phyloP scores from a whole-genome alignment of 2,797 vertebrate species.

The Oophaga sylvatica region DNA sequence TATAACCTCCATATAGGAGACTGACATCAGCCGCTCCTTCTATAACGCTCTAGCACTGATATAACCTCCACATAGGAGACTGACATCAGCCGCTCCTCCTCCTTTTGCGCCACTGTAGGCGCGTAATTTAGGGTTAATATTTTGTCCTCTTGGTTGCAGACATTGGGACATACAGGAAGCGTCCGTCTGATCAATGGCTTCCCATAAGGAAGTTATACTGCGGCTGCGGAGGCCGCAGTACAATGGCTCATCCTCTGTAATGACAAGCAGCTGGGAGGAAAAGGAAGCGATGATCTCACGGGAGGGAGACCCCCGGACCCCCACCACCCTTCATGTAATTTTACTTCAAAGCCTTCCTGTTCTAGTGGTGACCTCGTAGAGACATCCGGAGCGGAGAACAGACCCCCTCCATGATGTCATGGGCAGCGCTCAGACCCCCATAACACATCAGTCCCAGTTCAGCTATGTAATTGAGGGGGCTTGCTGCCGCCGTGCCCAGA shows the following conservation, averaged over 20 bases:
- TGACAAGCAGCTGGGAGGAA: conserved; percentile 34
- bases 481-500: background rate
- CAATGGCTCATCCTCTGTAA: conserved; percentile 6
- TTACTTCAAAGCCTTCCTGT: conserved; percentile 39
- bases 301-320: background rate
- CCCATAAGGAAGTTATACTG: background rate
- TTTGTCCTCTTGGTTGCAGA: too few species aligned
- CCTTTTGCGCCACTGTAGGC: too few species aligned
- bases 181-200: background rate
- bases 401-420: conserved; percentile 17
- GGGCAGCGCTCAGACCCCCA: too few species aligned
- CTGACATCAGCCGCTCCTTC: too few species aligned
- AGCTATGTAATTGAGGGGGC: too few species aligned
- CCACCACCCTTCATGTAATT: background rate
- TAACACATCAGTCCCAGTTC: background rate
- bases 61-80: too few species aligned
- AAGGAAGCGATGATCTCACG: conserved; percentile 38
- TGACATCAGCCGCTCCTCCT: too few species aligned
- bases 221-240: background rate
- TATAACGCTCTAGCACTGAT: too few species aligned
- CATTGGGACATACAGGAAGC: too few species aligned
- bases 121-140: too few species aligned
- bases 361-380: background rate
- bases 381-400: conserved; percentile 26
- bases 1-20: too few species aligned